Conservation (phyloP, 2,888 invertebrate species). For the Neoaliturus tenellus region DNA sequence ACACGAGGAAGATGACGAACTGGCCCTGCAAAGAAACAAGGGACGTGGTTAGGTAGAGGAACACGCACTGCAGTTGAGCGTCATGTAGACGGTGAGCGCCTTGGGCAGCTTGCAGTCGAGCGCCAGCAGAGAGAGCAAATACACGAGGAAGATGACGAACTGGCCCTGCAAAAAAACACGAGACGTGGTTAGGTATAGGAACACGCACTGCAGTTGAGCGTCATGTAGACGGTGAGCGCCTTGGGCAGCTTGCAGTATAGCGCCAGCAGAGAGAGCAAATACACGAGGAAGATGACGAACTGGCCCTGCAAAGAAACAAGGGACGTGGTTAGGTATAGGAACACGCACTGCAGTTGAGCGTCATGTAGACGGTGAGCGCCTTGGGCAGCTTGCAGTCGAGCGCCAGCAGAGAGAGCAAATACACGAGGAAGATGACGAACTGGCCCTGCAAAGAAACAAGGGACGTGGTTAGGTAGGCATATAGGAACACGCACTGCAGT, state of each 20-base stretch:
- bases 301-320: conserved; percentile 76
- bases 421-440: conserved; percentile 80
- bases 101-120: conserved; percentile 77
- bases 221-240: conserved; percentile 76
- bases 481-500: conserved; percentile 76
- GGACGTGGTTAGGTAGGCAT: too few species aligned
- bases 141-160: conserved; percentile 80
- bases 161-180: too few species aligned
- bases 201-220: conserved; percentile 75
- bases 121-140: conserved; percentile 76
- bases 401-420: conserved; percentile 76
- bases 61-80: conserved; percentile 75
- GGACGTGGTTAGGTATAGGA: conserved; percentile 78
- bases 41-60: conserved; percentile 78
- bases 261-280: conserved; percentile 76
- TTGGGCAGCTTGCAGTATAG: conserved; percentile 77
- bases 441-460: conserved; percentile 76
- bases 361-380: conserved; percentile 76
- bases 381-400: conserved; percentile 77
- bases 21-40: conserved; percentile 74
- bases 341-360: conserved; percentile 75
- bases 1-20: conserved; percentile 80
- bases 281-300: conserved; percentile 80
- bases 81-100: conserved; percentile 76
- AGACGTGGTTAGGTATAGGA: conserved; percentile 78